Percentiles rank a stretch among this genome's conserved stretches.
Conservation (phyloP, 2,797 vertebrate species). For the Phalanger gymnotis region DNA sequence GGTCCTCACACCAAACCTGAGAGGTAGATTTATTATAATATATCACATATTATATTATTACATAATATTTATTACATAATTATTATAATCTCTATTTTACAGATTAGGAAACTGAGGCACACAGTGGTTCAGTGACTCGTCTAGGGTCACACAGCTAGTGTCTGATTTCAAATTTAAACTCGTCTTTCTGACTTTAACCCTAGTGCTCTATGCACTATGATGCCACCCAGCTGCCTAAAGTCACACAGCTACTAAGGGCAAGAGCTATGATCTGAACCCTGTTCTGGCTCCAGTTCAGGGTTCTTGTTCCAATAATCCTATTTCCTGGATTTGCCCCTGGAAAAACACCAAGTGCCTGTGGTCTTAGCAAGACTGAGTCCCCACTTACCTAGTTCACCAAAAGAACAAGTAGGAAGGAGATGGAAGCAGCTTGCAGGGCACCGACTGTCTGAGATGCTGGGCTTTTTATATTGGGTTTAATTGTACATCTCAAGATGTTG, state of each 20-base stretch:
- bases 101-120: background rate
- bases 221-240: background rate
- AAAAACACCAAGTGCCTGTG: background rate
- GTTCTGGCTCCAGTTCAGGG: background rate
- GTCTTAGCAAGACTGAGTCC: background rate
- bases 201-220: background rate
- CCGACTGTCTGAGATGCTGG: background rate
- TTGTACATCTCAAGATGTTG: conserved; percentile 66
- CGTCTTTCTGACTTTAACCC: background rate
- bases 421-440: conserved; percentile 71
- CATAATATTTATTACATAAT: no score
- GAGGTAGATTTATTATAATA: background rate
- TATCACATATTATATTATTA: no score
- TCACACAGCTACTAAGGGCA: background rate
- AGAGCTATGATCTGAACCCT: background rate
- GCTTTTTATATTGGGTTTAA: conserved; percentile 72
- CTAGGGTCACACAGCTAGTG: background rate
- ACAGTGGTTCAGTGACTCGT: background rate
- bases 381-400: conserved; percentile 72
- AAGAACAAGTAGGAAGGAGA: conserved; percentile 65
- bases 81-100: background rate
- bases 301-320: background rate
- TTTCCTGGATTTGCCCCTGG: background rate
- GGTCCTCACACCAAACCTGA: background rate
- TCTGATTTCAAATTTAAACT: background rate